Evolutionary conservation across 2,888 invertebrate species (phyloP), one percentile per base, ranked within the genome.

Genomic region (Phengaris alcon): DNA sequence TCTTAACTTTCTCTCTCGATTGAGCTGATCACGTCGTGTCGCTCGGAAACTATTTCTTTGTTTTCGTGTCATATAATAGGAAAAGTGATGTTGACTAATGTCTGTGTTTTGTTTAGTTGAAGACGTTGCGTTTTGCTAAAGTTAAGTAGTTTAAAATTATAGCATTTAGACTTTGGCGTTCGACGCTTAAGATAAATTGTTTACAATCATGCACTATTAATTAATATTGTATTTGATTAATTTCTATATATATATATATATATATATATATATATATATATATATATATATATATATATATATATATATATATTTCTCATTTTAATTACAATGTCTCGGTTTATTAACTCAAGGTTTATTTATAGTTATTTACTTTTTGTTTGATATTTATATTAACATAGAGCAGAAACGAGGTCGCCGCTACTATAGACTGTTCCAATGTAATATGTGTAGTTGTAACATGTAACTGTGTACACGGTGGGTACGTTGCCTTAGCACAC

Each of bases 1-100:
- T 22, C 54, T 68, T 54, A 13, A 52, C 72, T 72, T 72, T 72
- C 72, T 54, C 54, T 54, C 12, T 72, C 69, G 72, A 72, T 72
- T 72, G 54, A 15, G 13, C 6, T 12, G 52, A 72, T 72, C 52
- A 72, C 51, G 54, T 54, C 13, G 54, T 35, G 54, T 35, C 52
- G 72, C 13, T 72, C 15, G 52, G 72, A 72, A 72, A 52, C 52
- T 51, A 12, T 70, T 15, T 52, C 48, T 70, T 70, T 70, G 48
- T 70, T 70, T 64, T 64, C 64, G 64, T 64, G 6, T 64, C 64
- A 64, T 64, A 64, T 7, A 7, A 64, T 64, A 64, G 64, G 64
- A 64, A 64, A 64, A 64, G 64, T 64, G 35, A 64, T 35, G 22
- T 35, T 64, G 10, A 12, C 12, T 59, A 64, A 15, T 54, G 13